Evolutionary conservation across 2,113 vertebrate genomes (phyloP).

Genomic region (Podiceps cristatus): DNA sequence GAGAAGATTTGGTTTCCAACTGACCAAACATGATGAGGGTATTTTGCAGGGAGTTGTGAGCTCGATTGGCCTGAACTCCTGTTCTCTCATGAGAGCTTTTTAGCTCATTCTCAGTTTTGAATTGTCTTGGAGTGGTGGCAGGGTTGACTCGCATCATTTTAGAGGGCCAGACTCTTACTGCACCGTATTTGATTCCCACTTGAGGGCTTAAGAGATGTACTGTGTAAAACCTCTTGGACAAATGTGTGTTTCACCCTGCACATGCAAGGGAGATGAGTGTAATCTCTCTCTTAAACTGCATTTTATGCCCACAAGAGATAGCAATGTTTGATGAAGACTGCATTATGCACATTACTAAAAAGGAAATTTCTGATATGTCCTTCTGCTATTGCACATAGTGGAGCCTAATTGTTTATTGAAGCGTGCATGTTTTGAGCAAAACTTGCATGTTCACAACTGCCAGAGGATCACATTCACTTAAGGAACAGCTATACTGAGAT

Average conservation of each 20-base stretch:
- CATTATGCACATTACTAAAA: conserved; percentile 49
- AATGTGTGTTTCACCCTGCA: neutral
- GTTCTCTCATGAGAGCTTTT: neutral
- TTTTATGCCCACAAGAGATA: conserved; percentile 45
- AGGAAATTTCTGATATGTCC: conserved; percentile 33
- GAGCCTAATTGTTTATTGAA: conserved; percentile 58
- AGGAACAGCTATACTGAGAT: conserved; percentile 19
- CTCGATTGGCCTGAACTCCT: neutral
- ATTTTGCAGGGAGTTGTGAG: neutral
- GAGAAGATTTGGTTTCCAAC: neutral
- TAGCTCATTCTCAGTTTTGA: neutral
- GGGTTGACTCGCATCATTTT: neutral
- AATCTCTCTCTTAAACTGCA: conserved; percentile 49
- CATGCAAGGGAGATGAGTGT: conserved; percentile 35
- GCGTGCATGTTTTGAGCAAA: conserved; percentile 7
- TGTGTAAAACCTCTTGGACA: neutral
- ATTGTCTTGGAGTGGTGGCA: neutral
- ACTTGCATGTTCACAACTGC: conserved; percentile 1
- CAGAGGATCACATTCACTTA: conserved; percentile 55
- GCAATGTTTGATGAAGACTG: conserved; percentile 35
- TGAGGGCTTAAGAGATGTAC: neutral
- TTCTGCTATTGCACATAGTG: neutral
- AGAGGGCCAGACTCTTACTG: neutral
- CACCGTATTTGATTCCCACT: neutral
- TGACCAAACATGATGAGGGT: neutral